Percentiles rank a stretch among this genome's conserved stretches.
phyloP scores from a whole-genome alignment of 2,113 vertebrate genomes.

The Boulengeromyrus knoepffleri region DNA sequence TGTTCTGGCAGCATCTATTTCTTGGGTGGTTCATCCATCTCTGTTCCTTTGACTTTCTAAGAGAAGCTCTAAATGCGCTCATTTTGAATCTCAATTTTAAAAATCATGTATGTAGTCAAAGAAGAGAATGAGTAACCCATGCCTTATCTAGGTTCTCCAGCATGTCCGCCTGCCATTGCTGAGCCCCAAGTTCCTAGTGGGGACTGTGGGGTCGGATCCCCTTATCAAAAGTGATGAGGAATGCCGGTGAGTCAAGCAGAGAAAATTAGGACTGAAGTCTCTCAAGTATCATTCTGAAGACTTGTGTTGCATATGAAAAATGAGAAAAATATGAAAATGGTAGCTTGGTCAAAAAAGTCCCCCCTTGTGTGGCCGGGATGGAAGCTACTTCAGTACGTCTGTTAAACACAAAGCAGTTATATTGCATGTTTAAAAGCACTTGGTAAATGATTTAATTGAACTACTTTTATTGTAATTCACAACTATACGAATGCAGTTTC shows the following conservation, averaged over 20 bases:
- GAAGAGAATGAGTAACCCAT: background rate
- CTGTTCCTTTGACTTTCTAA: background rate
- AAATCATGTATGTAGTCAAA: background rate
- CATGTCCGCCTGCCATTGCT: constrained; percentile 90
- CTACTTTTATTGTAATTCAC: background rate
- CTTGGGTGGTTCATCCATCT: background rate
- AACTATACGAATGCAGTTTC: background rate
- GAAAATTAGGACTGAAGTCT: background rate
- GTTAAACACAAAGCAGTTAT: background rate
- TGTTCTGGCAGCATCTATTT: background rate
- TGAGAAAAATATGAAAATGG: background rate
- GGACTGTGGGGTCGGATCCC: constrained; percentile 93
- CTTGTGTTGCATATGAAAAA: background rate
- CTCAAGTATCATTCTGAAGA: background rate
- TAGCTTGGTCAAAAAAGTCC: background rate
- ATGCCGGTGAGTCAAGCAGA: constrained; percentile 70
- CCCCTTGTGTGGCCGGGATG: background rate
- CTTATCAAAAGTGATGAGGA: constrained; percentile 98
- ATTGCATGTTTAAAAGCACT: background rate
- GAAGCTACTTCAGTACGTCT: background rate
- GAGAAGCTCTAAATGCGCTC: background rate
- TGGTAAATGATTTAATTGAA: background rate
- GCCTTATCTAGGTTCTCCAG: constrained; percentile 74
- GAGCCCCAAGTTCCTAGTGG: constrained; percentile 95
- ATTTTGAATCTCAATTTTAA: background rate